Percentiles rank a stretch among this genome's conserved stretches.
Conservation (phyloP, 2,888 invertebrate genomes). For the Sialis lutaria region DNA sequence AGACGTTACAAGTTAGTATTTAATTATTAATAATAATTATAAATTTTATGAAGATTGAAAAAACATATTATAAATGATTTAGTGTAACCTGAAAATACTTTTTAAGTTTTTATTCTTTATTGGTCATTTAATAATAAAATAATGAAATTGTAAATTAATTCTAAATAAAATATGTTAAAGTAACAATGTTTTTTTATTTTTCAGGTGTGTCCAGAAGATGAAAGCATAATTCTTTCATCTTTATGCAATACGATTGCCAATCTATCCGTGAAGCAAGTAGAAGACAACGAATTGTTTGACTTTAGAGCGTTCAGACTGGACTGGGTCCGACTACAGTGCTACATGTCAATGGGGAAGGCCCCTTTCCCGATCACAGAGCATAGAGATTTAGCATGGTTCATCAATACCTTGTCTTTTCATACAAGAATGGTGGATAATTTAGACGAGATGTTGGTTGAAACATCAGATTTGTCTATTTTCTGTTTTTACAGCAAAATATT, state of each 20-base stretch:
- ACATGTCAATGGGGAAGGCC: conserved; percentile 72
- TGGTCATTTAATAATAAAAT: neutral
- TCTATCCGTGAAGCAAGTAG: conserved; percentile 85
- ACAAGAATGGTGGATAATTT: conserved; percentile 96
- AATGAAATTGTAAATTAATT: neutral
- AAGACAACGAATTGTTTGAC: conserved; percentile 90
- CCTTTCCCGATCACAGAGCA: conserved; percentile 65
- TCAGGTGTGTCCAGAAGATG: conserved; percentile 81
- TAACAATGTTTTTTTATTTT: conserved; percentile 19
- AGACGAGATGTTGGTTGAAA: conserved; percentile 91
- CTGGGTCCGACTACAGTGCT: conserved; percentile 94
- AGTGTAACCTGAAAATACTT: no score
- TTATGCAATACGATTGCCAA: conserved; percentile 76
- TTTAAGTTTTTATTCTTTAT: no score
- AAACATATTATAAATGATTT: no score
- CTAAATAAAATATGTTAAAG: neutral
- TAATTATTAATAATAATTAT: no score
- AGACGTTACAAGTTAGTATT: conserved; percentile 46
- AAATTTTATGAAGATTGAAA: no score
- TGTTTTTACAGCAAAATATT: conserved; percentile 96
- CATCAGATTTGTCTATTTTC: conserved; percentile 92
- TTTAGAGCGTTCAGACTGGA: conserved; percentile 89
- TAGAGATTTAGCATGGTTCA: conserved; percentile 69
- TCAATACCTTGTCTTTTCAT: conserved; percentile 94
- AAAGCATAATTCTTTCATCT: conserved; percentile 83